Evolutionary conservation across 2,797 vertebrate species (phyloP), one percentile per base, ranked within the genome.

Genomic region (Lacerta viridis): DNA sequence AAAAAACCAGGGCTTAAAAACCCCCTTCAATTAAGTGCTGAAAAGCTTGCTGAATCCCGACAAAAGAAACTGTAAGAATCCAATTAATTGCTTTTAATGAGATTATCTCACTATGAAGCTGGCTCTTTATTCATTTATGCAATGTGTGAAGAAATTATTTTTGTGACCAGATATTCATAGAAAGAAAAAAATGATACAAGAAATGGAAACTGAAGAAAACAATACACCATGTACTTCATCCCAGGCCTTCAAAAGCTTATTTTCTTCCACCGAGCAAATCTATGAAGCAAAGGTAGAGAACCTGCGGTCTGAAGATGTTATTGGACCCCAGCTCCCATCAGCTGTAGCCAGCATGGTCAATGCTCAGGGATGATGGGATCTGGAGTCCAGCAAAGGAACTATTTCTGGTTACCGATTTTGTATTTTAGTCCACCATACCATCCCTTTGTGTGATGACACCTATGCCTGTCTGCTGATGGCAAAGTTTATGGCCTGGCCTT

Each of bases 391-490:
- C 71, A 4, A 15, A 15, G 87, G 64, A 86, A 90, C 17, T 29
- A 15, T 33, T 80, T 0, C 0, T 0, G 81, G 15, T 2, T 88
- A 66, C 27, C 43, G 69, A 87, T 59, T 89, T 6, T 2, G 84
- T 86, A 81, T 15, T 29, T 3, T 85, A 88, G 17, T 89, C 71
- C 55, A 11, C 11, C 8, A 74, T 66, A 68, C 7, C 69, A 68
- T 76, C 75, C 5, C 43, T 0, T 78, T 5, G 69, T 75, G 36
- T 89, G 7, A 68, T n/a, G 0, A 69, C 3, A 55, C 41, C 36
- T 17, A 89, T 85, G 83, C 71, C 59, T 89, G 82, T 0, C 92
- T 90, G 85, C 0, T 91, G 68, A 27, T 90, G 74, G 89, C 59
- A 33, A 87, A 88, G 13, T 10, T 81, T 50, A 27, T 81, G 0